These are phyloP conservation scores for Coptodon bakossiorum DNA, from an alignment of 2,113 vertebrate genomes.

Conservation along the genomic window DNA sequence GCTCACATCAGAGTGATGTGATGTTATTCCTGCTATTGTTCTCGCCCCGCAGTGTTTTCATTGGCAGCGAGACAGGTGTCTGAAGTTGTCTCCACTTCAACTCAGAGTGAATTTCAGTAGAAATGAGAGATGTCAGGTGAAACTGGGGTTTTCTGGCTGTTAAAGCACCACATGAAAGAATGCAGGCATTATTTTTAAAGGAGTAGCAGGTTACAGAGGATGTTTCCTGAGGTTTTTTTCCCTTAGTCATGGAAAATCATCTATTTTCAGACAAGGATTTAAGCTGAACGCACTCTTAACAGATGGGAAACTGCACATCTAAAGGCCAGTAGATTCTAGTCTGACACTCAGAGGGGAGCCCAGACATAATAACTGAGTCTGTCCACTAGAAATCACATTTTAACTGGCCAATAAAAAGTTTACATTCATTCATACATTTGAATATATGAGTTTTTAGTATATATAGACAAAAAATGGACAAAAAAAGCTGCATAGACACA, in stretches of 20 bases:
- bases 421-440: neutral
- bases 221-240: neutral
- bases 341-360: neutral
- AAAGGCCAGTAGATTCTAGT: neutral
- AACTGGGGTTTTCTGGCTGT: neutral
- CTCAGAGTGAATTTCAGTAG: neutral
- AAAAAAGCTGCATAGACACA: neutral
- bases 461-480: neutral
- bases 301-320: neutral
- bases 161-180: neutral
- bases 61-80: conserved; percentile 2
- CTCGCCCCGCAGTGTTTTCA: conserved; percentile 9
- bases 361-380: neutral
- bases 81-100: neutral
- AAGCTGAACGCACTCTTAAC: neutral
- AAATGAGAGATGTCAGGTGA: neutral
- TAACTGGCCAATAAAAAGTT: neutral
- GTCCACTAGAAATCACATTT: neutral
- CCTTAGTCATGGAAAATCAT: neutral
- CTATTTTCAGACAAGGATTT: neutral
- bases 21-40: conserved; percentile 57
- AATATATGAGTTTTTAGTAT: neutral
- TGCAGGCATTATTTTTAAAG: neutral
- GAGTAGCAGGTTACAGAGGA: neutral
- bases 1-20: conserved; percentile 35